Conservation (phyloP, 2,888 invertebrate genomes). For the Lepas anatifera region DNA sequence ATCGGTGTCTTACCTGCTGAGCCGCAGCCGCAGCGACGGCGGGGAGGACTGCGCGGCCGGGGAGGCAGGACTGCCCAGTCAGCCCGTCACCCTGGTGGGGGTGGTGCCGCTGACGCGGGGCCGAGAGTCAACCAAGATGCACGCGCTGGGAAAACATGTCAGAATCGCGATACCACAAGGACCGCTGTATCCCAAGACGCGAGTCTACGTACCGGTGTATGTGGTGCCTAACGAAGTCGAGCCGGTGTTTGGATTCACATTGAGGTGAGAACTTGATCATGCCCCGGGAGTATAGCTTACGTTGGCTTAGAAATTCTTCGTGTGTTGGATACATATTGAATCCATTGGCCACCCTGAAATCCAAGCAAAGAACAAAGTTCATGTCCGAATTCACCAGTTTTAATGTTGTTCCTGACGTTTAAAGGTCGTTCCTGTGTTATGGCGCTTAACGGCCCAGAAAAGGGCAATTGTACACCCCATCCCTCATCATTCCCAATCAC, state of each 20-base stretch:
- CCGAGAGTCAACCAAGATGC: conserved; percentile 59
- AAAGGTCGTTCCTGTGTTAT: too few relatives aligned
- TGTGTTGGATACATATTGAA: too few relatives aligned
- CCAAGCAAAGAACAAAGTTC: too few relatives aligned
- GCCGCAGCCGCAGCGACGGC: conserved; percentile 34
- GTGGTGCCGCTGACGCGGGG: conserved; percentile 61
- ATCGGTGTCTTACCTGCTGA: neutral
- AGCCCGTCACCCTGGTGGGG: conserved; percentile 49
- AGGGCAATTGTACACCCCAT: too few relatives aligned
- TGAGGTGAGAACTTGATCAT: conserved; percentile 69
- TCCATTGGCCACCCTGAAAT: too few relatives aligned
- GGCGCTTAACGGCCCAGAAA: too few relatives aligned
- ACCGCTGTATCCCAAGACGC: conserved; percentile 75
- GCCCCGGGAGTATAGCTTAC: too few relatives aligned
- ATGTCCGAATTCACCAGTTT: too few relatives aligned
- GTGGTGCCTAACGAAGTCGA: conserved; percentile 42
- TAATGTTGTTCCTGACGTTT: too few relatives aligned
- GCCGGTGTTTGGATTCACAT: conserved; percentile 63
- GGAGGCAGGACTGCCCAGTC: conserved; percentile 49
- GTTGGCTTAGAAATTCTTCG: too few relatives aligned
- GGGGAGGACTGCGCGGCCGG: conserved; percentile 50
- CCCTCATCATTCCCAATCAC: too few relatives aligned
- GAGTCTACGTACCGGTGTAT: conserved; percentile 81
- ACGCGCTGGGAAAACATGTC: conserved; percentile 58
- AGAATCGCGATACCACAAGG: conserved; percentile 76